phyloP scores from a whole-genome alignment of 2,888 invertebrate genomes.

The Cremastinae sp. region DNA sequence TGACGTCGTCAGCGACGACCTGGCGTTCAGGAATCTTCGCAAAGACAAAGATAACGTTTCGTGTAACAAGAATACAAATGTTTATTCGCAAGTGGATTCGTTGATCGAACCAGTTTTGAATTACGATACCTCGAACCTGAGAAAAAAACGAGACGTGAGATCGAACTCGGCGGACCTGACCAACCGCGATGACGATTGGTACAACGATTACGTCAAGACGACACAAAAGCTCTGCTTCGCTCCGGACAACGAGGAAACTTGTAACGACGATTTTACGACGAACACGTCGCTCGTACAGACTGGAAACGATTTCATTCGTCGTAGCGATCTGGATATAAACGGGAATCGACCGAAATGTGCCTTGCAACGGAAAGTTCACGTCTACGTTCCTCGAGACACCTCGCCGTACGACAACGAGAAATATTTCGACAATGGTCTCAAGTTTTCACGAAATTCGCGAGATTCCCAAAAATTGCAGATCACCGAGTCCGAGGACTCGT shows the following conservation, averaged over 20 bases:
- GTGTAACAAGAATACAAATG: slow-evolving; percentile 75
- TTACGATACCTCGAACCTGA: slow-evolving; percentile 69
- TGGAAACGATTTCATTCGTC: slow-evolving; percentile 51
- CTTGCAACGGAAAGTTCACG: slow-evolving; percentile 65
- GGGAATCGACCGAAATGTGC: slow-evolving; percentile 67
- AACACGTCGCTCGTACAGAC: slow-evolving; percentile 58
- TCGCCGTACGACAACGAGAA: slow-evolving; percentile 43
- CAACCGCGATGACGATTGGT: slow-evolving; percentile 79
- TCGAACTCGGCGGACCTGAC: slow-evolving; percentile 93
- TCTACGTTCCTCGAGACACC: slow-evolving; percentile 63
- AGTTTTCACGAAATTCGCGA: slow-evolving; percentile 55
- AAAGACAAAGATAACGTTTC: slow-evolving; percentile 85
- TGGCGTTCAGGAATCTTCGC: slow-evolving; percentile 91
- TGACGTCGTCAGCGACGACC: slow-evolving; percentile 92
- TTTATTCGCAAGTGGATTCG: slow-evolving; percentile 17
- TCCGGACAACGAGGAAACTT: slow-evolving; percentile 49
- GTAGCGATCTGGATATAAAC: slow-evolving; percentile 67
- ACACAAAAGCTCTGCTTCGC: slow-evolving; percentile 26
- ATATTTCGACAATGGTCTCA: slow-evolving; percentile 36
- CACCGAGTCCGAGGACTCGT: slow-evolving; percentile 34
- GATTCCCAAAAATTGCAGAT: slow-evolving; percentile 2
- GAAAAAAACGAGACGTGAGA: slow-evolving; percentile 90
- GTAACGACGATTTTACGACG: slow-evolving; percentile 28
- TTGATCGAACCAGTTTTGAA: slow-evolving; percentile 38
- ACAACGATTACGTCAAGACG: slow-evolving; percentile 56